Percentiles rank a stretch among this genome's conserved stretches.
Conservation (phyloP, 2,113 vertebrate genomes). For the Rutilus rutilus region DNA sequence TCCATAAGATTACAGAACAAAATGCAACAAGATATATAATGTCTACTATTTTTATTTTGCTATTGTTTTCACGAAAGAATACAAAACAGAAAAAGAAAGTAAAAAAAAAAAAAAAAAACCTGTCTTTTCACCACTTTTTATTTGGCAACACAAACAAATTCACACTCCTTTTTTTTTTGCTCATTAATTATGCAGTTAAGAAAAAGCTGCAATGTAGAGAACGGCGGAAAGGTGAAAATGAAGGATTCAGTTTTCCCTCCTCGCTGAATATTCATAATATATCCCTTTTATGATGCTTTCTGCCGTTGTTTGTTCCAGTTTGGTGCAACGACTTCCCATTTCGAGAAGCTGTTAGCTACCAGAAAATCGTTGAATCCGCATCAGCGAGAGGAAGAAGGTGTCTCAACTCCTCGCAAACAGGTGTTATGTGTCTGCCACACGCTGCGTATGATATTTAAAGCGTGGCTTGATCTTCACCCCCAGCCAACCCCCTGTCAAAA, state of each 20-base stretch:
- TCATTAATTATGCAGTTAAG: slow-evolving; percentile 83
- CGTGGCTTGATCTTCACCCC: slow-evolving; percentile 58
- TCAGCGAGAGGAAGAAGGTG: slow-evolving; percentile 63
- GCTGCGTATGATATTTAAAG: slow-evolving; percentile 59
- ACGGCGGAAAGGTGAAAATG: slow-evolving; percentile 80
- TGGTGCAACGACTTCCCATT: slow-evolving; percentile 68
- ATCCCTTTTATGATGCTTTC: slow-evolving; percentile 77
- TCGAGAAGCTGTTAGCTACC: slow-evolving; percentile 72
- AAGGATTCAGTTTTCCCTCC: slow-evolving; percentile 72
- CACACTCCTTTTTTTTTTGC: slow-evolving; percentile 71
- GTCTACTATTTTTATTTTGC: slow-evolving; percentile 14
- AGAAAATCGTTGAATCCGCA: slow-evolving; percentile 70
- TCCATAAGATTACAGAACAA: slow-evolving; percentile 9
- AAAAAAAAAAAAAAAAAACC: slow-evolving; percentile 30
- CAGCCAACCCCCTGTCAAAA: slow-evolving; percentile 48
- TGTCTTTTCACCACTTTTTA: slow-evolving; percentile 56
- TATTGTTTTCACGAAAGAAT: slow-evolving; percentile 38
- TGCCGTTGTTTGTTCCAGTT: slow-evolving; percentile 77
- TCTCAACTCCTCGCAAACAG: slow-evolving; percentile 54
- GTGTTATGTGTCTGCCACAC: slow-evolving; percentile 67
- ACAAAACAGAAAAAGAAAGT: slow-evolving; percentile 12
- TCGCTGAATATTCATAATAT: slow-evolving; percentile 83
- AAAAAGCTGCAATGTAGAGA: slow-evolving; percentile 76
- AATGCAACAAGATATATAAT: not conserved
- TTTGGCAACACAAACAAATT: slow-evolving; percentile 79